These are phyloP conservation scores for Zeugodacus cucurbitae DNA, from an alignment of 1,140 invertebrate genomes.

Conservation along the genomic window DNA sequence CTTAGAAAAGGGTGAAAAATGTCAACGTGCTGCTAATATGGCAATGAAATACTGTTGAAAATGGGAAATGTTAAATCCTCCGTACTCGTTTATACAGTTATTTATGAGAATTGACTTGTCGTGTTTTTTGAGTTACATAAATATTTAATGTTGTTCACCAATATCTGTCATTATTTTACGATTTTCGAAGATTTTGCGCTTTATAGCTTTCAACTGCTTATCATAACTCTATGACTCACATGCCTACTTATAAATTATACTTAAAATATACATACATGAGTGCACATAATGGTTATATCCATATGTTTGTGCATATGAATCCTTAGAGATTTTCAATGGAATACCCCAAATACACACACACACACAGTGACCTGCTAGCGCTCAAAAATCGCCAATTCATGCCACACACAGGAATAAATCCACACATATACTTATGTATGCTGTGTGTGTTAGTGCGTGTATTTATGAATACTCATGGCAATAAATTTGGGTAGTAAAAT, in stretches of 20 bases:
- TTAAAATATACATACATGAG: not conserved
- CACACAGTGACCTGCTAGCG: not conserved
- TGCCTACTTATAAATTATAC: not conserved
- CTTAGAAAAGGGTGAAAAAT: not conserved
- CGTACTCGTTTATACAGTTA: not conserved
- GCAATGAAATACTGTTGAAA: no score
- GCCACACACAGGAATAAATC: not conserved
- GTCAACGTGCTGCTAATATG: no score
- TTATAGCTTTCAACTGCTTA: not conserved
- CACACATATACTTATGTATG: not conserved
- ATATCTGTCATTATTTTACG: no score
- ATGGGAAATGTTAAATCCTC: no score
- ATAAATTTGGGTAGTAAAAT: constrained; percentile 32
- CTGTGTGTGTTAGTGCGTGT: no score
- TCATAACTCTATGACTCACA: not conserved
- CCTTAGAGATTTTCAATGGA: not conserved
- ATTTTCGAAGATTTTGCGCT: not conserved
- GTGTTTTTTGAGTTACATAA: not conserved
- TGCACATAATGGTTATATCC: not conserved
- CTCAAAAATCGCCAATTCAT: not conserved
- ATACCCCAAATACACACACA: not conserved
- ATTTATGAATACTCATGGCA: not conserved
- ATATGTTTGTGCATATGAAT: not conserved
- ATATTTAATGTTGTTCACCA: not conserved
- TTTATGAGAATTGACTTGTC: not conserved